Conservation (phyloP, 1,140 invertebrate genomes). For the Anadara kagoshimensis region DNA sequence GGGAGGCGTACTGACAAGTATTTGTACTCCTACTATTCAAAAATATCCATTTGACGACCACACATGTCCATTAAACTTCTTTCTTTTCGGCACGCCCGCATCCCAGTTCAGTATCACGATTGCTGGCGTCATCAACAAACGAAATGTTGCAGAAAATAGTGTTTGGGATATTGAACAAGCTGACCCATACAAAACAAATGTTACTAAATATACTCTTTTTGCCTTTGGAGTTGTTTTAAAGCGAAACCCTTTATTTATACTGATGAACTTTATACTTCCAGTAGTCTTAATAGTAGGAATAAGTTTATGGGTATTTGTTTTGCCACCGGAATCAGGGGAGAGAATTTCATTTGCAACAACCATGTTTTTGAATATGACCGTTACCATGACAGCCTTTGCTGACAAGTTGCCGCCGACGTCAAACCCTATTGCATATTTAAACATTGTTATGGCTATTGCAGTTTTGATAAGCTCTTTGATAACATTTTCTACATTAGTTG, state of each 20-base stretch:
- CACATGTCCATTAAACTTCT: neutral
- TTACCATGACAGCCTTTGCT: no score
- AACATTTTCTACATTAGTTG: slow-evolving; percentile 7
- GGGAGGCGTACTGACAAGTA: neutral
- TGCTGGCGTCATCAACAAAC: neutral
- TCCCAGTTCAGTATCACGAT: neutral
- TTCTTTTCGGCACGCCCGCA: neutral
- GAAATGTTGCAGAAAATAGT: neutral
- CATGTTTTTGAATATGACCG: neutral
- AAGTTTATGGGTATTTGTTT: slow-evolving; percentile 8
- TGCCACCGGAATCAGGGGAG: slow-evolving; percentile 10
- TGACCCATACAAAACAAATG: neutral
- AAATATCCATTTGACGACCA: slow-evolving; percentile 16
- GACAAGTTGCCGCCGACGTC: no score
- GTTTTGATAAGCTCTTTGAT: slow-evolving; percentile 4
- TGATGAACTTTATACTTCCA: slow-evolving; percentile 18
- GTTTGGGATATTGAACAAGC: neutral
- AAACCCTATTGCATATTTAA: slow-evolving; percentile 11
- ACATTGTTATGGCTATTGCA: slow-evolving; percentile 6
- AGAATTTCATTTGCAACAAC: slow-evolving; percentile 19
- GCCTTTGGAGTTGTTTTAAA: neutral
- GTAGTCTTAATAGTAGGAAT: slow-evolving; percentile 6
- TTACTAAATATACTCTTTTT: neutral
- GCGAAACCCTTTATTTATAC: slow-evolving; percentile 1
- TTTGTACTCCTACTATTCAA: slow-evolving; percentile 4